Evolutionary conservation across 2,888 invertebrate species (phyloP).

Genomic region (Panzeria rudis): DNA sequence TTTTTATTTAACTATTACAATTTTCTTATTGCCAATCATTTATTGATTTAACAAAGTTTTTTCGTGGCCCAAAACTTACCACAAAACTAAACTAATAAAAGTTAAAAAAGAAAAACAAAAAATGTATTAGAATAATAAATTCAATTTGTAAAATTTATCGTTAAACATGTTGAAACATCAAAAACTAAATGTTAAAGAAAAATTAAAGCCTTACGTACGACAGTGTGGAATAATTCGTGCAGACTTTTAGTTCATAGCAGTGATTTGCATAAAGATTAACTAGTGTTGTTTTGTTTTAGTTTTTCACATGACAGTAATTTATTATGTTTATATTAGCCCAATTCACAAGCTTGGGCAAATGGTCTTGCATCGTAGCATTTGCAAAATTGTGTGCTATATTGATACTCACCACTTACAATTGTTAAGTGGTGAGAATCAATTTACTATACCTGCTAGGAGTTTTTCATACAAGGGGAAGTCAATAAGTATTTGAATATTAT

Average conservation of each 20-base stretch:
- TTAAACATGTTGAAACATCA: conserved; percentile 38
- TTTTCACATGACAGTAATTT: neutral
- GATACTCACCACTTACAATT: too few species aligned
- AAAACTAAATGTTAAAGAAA: conserved; percentile 51
- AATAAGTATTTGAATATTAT: too few species aligned
- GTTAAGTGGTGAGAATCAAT: too few species aligned
- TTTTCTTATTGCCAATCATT: conserved; percentile 77
- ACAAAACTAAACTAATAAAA: conserved; percentile 69
- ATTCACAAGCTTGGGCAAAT: too few species aligned
- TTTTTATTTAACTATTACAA: conserved; percentile 46
- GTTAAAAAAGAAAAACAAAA: conserved; percentile 40
- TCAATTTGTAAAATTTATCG: conserved; percentile 41
- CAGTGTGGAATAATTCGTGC: conserved; percentile 52
- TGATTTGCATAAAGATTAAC: conserved; percentile 12
- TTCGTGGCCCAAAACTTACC: conserved; percentile 59
- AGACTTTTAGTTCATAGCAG: conserved; percentile 37
- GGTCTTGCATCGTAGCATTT: too few species aligned
- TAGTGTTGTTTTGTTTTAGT: neutral
- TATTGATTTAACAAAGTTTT: conserved; percentile 84
- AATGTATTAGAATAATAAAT: conserved; percentile 64
- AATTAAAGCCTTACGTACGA: conserved; percentile 49
- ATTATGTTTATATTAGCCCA: neutral
- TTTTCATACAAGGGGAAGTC: too few species aligned
- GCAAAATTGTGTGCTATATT: too few species aligned
- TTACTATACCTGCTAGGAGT: too few species aligned